These are phyloP conservation scores for Apamea anceps DNA, from an alignment of 2,888 invertebrate species.

Conservation along the genomic window DNA sequence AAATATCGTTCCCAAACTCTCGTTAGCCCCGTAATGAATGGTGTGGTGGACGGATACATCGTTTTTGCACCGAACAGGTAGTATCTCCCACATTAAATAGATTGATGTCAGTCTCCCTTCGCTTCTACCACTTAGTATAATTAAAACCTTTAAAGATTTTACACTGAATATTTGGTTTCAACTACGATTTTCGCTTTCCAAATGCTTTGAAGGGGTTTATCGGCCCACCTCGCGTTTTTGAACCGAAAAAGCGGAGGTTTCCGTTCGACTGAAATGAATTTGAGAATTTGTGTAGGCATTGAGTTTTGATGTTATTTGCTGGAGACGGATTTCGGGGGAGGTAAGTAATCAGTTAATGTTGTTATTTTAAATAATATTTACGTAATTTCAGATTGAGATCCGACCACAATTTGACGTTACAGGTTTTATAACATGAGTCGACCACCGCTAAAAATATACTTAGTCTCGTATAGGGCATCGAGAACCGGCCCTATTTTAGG, in stretches of 20 bases:
- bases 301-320: constrained; percentile 46
- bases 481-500: no score
- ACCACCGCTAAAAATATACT: no score
- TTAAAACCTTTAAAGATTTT: constrained; percentile 87
- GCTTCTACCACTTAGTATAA: constrained; percentile 83
- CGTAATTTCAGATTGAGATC: neutral
- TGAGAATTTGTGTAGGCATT: constrained; percentile 39
- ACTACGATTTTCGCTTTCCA: constrained; percentile 72
- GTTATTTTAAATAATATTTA: constrained; percentile 3
- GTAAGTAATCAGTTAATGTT: constrained; percentile 49
- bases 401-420: neutral
- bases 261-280: constrained; percentile 45
- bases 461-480: neutral
- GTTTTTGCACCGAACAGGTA: constrained; percentile 64
- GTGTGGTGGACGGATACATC: constrained; percentile 71
- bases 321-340: neutral
- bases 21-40: constrained; percentile 75
- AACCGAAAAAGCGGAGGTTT: constrained; percentile 47
- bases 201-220: constrained; percentile 72
- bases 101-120: constrained; percentile 80
- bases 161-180: constrained; percentile 76
- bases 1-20: constrained; percentile 66
- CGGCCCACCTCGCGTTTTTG: constrained; percentile 56
- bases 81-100: constrained; percentile 78
- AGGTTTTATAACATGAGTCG: neutral